Evolutionary conservation across 2,888 invertebrate species (phyloP).

Genomic region (Cephus sareptanus): DNA sequence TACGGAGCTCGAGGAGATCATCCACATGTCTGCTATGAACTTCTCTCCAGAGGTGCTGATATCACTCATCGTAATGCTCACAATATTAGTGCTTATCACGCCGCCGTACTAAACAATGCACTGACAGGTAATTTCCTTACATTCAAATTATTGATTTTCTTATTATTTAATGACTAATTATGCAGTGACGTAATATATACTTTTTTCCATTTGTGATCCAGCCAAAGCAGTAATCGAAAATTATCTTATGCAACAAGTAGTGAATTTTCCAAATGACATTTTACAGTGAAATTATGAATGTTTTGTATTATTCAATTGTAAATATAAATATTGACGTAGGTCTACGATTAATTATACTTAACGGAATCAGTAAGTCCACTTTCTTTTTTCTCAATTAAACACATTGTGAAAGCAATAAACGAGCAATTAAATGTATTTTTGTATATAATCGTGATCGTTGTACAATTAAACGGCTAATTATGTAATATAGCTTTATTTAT

Average conservation of each 20-base stretch:
- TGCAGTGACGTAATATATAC: background rate
- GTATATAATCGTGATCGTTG: too few species aligned
- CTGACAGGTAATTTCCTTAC: constrained; percentile 44
- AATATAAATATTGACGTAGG: too few species aligned
- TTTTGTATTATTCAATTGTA: too few species aligned
- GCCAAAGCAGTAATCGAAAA: constrained; percentile 85
- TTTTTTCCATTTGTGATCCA: constrained; percentile 63
- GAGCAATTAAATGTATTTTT: too few species aligned
- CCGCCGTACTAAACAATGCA: constrained; percentile 77
- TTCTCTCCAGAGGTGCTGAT: constrained; percentile 84
- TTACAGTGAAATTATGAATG: constrained; percentile 27
- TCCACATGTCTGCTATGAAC: constrained; percentile 87
- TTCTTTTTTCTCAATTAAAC: too few species aligned
- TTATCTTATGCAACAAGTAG: constrained; percentile 71
- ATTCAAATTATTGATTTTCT: background rate
- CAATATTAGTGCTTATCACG: constrained; percentile 85
- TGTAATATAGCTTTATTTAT: background rate
- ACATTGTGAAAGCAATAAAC: too few species aligned
- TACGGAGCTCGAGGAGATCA: constrained; percentile 92
- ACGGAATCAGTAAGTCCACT: too few species aligned
- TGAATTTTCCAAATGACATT: constrained; percentile 46
- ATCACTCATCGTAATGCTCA: constrained; percentile 83
- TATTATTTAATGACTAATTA: background rate
- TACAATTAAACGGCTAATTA: too few species aligned
- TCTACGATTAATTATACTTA: too few species aligned